Conservation (phyloP, 2,888 invertebrate species). For the Conchocele bisecta region DNA sequence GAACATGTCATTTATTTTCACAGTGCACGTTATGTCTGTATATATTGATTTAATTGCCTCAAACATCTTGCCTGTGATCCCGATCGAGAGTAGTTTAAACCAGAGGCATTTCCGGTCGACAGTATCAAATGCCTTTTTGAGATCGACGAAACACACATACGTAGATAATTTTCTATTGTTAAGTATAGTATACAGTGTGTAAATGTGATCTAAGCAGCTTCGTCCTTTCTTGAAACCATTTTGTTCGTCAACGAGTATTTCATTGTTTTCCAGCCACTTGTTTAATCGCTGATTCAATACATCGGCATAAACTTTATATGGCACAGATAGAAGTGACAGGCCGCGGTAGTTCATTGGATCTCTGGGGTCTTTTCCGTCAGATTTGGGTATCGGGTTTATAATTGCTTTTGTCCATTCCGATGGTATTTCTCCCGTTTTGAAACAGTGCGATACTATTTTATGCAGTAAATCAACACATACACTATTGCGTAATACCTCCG, state of each 20-base stretch:
- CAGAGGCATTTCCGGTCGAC: slow-evolving; percentile 23
- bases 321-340: slow-evolving; percentile 4
- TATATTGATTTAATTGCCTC: slow-evolving; percentile 25
- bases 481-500: background rate
- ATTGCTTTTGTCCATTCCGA: slow-evolving; percentile 2
- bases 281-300: slow-evolving; percentile 6
- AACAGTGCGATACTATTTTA: slow-evolving; percentile 5
- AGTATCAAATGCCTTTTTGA: slow-evolving; percentile 31
- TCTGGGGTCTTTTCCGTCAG: background rate
- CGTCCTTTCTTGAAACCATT: slow-evolving; percentile 26
- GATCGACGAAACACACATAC: slow-evolving; percentile 32
- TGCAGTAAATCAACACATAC: background rate
- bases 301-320: slow-evolving; percentile 17
- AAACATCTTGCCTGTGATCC: slow-evolving; percentile 17
- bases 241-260: slow-evolving; percentile 19
- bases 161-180: slow-evolving; percentile 17
- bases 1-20: background rate
- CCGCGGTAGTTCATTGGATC: slow-evolving; percentile 13
- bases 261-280: slow-evolving; percentile 11
- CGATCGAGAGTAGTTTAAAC: slow-evolving; percentile 23
- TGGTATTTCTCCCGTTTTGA: slow-evolving; percentile 5
- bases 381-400: slow-evolving; percentile 18
- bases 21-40: background rate
- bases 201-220: slow-evolving; percentile 39
- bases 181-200: slow-evolving; percentile 20